Conservation (phyloP, 2,888 invertebrate genomes). For the Drosophila peninsularis region DNA sequence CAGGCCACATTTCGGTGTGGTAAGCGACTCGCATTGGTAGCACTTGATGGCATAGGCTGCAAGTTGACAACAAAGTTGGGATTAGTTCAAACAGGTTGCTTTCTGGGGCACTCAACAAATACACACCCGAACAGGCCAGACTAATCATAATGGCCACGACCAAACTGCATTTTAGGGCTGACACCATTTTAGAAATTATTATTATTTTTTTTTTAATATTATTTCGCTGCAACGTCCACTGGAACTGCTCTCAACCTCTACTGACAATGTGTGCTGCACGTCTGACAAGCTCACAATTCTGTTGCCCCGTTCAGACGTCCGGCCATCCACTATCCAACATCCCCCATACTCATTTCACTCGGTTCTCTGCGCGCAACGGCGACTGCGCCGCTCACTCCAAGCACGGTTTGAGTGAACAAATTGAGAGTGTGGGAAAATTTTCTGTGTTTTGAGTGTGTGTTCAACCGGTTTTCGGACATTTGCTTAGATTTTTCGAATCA, state of each 20-base stretch:
- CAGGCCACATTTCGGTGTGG: constrained; percentile 81
- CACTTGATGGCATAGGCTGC: constrained; percentile 83
- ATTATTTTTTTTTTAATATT: neutral
- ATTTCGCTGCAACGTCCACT: constrained; percentile 1
- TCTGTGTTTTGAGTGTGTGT: constrained; percentile 7
- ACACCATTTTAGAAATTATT: constrained; percentile 57
- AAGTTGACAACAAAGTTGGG: constrained; percentile 3
- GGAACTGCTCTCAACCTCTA: constrained; percentile 44
- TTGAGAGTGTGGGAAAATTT: neutral
- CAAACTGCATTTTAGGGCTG: constrained; percentile 67
- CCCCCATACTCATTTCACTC: constrained; percentile 23
- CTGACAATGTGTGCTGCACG: constrained; percentile 67
- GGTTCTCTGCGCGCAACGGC: constrained; percentile 15
- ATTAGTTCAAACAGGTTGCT: constrained; percentile 9
- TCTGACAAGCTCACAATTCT: constrained; percentile 53
- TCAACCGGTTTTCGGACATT: constrained; percentile 14
- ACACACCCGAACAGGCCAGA: constrained; percentile 66
- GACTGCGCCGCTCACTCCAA: constrained; percentile 32
- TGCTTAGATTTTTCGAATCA: constrained; percentile 6
- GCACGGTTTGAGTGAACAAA: constrained; percentile 42
- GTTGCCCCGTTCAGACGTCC: constrained; percentile 24
- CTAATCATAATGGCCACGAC: constrained; percentile 72
- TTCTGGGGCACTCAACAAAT: neutral
- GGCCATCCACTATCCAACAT: constrained; percentile 16
- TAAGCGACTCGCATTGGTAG: constrained; percentile 82